A percentile compares a stretch with the other conserved stretches of the same genome.
These are phyloP conservation scores for Pterophyllum scalare DNA, from an alignment of 2,113 vertebrate genomes.

Conservation along the genomic window DNA sequence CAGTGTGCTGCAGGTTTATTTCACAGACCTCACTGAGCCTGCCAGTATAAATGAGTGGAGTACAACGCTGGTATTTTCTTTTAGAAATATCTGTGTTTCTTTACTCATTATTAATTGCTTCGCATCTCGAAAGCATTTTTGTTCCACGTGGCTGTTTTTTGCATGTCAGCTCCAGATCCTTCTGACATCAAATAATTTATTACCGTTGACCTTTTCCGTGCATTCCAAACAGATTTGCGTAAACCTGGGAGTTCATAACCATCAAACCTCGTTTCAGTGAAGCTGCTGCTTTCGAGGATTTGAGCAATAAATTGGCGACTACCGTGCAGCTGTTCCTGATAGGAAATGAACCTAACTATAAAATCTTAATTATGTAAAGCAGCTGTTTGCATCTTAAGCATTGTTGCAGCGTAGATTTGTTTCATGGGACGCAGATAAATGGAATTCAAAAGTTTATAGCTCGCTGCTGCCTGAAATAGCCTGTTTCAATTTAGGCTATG, in stretches of 20 bases:
- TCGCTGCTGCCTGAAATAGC: constrained; percentile 5
- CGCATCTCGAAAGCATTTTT: not conserved
- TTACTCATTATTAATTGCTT: not conserved
- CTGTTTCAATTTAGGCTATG: constrained; percentile 1
- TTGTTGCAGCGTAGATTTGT: not conserved
- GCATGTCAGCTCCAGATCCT: not conserved
- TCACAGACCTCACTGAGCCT: not conserved
- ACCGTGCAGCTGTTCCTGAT: not conserved
- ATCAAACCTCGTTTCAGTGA: not conserved
- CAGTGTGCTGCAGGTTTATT: not conserved
- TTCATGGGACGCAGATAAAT: not conserved
- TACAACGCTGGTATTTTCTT: not conserved
- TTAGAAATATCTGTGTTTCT: not conserved
- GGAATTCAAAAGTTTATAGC: constrained; percentile 3
- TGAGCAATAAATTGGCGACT: not conserved
- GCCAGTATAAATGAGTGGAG: not conserved
- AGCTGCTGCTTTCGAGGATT: not conserved
- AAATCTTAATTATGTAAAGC: not conserved
- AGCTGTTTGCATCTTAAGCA: not conserved
- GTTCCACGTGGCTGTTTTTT: constrained; percentile 2
- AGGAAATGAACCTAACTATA: not conserved
- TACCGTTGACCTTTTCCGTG: not conserved
- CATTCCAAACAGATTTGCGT: not conserved
- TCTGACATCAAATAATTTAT: not conserved
- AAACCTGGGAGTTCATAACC: not conserved